A percentile compares a stretch with the other conserved stretches of the same genome.
phyloP scores from a whole-genome alignment of 2,888 invertebrate genomes.

The Camponotus fellah region DNA sequence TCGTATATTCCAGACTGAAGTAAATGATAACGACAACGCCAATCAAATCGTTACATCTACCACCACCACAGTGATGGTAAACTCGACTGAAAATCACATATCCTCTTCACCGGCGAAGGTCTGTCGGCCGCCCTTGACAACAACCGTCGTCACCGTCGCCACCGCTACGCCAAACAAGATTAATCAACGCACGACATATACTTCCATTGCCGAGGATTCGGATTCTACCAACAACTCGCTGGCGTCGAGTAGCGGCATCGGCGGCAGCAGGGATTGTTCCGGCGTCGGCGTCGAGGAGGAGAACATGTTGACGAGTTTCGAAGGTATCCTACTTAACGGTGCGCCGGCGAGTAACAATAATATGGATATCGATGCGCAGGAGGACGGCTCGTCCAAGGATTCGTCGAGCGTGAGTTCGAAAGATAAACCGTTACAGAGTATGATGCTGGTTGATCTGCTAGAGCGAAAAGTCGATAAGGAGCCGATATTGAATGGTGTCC shows the following conservation, averaged over 20 bases:
- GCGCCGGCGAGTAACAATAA: slow-evolving; percentile 85
- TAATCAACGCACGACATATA: slow-evolving; percentile 79
- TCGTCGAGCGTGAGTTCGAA: slow-evolving; percentile 82
- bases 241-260: slow-evolving; percentile 88
- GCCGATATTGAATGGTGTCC: slow-evolving; percentile 88
- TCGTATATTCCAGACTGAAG: slow-evolving; percentile 79
- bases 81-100: slow-evolving; percentile 82
- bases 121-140: slow-evolving; percentile 86
- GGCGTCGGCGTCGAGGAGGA: slow-evolving; percentile 88
- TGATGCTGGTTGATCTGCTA: slow-evolving; percentile 93
- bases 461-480: slow-evolving; percentile 92
- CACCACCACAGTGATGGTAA: slow-evolving; percentile 71
- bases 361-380: slow-evolving; percentile 87
- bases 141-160: slow-evolving; percentile 57
- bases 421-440: slow-evolving; percentile 88
- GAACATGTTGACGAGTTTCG: slow-evolving; percentile 89
- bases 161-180: slow-evolving; percentile 65
- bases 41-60: slow-evolving; percentile 78
- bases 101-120: slow-evolving; percentile 75
- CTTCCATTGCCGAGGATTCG: slow-evolving; percentile 85
- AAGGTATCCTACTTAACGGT: slow-evolving; percentile 88
- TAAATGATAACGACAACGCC: slow-evolving; percentile 80
- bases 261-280: slow-evolving; percentile 85
- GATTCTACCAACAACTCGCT: slow-evolving; percentile 88
- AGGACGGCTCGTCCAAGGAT: slow-evolving; percentile 87